Conservation (phyloP, 2,888 invertebrate genomes). For the Idaea dimidiata region DNA sequence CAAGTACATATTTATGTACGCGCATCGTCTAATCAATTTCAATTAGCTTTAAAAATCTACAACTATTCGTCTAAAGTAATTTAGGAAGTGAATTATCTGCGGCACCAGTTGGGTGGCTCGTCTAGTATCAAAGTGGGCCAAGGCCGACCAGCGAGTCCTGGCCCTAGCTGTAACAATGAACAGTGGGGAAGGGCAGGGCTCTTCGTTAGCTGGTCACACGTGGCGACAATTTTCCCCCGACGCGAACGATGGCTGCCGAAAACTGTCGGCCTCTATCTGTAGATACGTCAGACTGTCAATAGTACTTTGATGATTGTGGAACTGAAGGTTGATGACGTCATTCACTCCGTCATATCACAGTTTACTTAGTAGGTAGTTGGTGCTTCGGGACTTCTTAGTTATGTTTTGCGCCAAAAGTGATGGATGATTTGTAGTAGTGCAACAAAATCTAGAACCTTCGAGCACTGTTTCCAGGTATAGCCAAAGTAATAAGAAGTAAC, state of each 20-base stretch:
- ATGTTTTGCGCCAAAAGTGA: background rate
- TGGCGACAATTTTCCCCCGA: constrained; percentile 32
- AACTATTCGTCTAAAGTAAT: constrained; percentile 24
- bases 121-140: constrained; percentile 68
- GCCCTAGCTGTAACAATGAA: constrained; percentile 36
- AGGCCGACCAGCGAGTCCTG: constrained; percentile 54
- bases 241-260: constrained; percentile 52
- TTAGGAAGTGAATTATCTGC: constrained; percentile 61
- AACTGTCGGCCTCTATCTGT: constrained; percentile 47
- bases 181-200: constrained; percentile 37
- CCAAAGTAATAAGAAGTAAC: too few relatives aligned
- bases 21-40: background rate
- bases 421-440: background rate
- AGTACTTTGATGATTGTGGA: background rate
- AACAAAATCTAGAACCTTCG: background rate
- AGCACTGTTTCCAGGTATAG: background rate
- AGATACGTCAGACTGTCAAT: constrained; percentile 11
- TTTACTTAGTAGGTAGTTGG: too few relatives aligned
- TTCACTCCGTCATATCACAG: background rate
- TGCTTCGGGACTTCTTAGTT: too few relatives aligned
- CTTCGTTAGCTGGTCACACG: constrained; percentile 33
- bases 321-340: background rate
- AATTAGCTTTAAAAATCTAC: background rate
- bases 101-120: constrained; percentile 41
- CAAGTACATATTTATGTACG: background rate